Conservation (phyloP, 2,113 vertebrate species). For the Boleophthalmus pectinirostris region DNA sequence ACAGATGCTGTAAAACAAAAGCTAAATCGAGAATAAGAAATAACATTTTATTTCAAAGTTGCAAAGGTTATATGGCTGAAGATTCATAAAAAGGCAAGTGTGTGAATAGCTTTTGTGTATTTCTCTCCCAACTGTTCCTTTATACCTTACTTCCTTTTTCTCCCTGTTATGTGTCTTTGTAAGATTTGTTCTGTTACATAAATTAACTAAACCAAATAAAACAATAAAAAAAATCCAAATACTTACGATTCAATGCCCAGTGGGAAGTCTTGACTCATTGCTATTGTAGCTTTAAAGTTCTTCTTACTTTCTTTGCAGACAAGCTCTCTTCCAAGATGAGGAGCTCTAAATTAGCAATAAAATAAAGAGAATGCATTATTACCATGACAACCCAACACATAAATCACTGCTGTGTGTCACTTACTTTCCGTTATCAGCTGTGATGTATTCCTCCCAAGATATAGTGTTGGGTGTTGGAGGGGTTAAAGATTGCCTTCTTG, state of each 20-base stretch:
- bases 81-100: too few species aligned
- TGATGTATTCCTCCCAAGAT: conserved; percentile 97
- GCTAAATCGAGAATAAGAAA: too few species aligned
- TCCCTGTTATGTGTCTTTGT: not conserved
- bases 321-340: conserved; percentile 94
- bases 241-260: conserved; percentile 96
- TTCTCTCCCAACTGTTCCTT: too few species aligned
- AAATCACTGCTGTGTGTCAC: conserved; percentile 6
- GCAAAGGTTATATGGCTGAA: too few species aligned
- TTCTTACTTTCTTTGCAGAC: conserved; percentile 99
- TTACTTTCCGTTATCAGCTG: conserved; percentile 94
- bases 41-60: too few species aligned
- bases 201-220: not conserved
- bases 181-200: not conserved
- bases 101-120: too few species aligned
- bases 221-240: not conserved
- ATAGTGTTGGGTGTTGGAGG: conserved; percentile 91
- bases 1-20: too few species aligned
- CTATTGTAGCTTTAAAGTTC: conserved; percentile 97
- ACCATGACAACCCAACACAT: not conserved
- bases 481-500: conserved; percentile 89
- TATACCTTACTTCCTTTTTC: not conserved
- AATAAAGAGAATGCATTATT: not conserved
- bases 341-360: conserved; percentile 78
- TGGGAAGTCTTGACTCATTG: conserved; percentile 99